Evolutionary conservation across 2,113 vertebrate species (phyloP), one percentile per base, ranked within the genome.

Genomic region (Gymnorhina tibicen): DNA sequence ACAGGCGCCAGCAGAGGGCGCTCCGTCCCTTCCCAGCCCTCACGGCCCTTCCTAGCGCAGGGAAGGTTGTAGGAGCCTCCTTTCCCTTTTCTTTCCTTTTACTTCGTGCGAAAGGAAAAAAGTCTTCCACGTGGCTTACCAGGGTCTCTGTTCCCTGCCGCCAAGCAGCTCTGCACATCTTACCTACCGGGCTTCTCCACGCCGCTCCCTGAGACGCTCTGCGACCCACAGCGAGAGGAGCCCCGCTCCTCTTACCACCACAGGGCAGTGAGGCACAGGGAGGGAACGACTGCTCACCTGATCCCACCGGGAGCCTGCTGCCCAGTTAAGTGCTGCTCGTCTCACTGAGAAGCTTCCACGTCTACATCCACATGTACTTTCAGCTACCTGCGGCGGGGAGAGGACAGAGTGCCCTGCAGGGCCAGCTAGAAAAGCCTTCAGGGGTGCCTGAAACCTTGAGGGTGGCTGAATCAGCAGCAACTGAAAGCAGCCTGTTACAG

Each of bases 271-370:
- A 6, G 7, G 33, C 15, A 0, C 9, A 6, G 60, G 32, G 44
- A 11, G 50, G 55, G 27, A 33, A n/a, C 35, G 13, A 1, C 11
- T 4, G 77, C 63, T 20, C 35, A 0, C 10, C 60, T 3, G 12
- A 6, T 2, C 28, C 35, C 30, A 3, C 3, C 0, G 1, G 37
- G 37, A 30, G 2, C 4, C 46, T 8, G 35, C 74, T 47, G 56
- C 26, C 58, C 58, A 1, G 19, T 1, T 4, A 2, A 13, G 35
- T 1, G 1, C 8, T 7, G 3, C 3, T 0, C 1, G 5, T 13
- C 22, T 15, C 11, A 0, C 28, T 4, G 41, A 20, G 41, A 9
- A 27, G 28, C 12, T 30, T 13, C 69, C 69, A 17, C 7, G 6
- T 8, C 62, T 68, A n/a, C 62, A 22, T 15, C n/a, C 39, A 30